Evolutionary conservation across 2,888 invertebrate species (phyloP).

Genomic region (Villa cingulata): DNA sequence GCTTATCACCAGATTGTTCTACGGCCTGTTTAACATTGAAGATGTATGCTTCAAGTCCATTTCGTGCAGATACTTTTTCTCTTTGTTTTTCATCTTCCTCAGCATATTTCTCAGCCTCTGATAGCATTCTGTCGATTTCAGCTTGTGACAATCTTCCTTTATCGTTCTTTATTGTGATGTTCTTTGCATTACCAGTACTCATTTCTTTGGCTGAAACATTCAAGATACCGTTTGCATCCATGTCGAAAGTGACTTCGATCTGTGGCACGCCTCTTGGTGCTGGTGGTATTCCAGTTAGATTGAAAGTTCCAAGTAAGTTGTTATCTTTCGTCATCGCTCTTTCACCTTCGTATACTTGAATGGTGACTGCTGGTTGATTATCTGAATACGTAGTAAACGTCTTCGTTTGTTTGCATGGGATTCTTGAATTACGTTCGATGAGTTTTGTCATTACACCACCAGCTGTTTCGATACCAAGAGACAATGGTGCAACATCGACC

Average conservation of each 20-base stretch:
- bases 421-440: constrained; percentile 55
- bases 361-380: constrained; percentile 62
- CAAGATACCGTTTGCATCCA: constrained; percentile 91
- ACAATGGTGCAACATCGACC: constrained; percentile 54
- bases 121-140: constrained; percentile 67
- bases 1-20: constrained; percentile 48
- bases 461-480: constrained; percentile 64
- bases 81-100: constrained; percentile 60
- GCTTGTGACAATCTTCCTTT: constrained; percentile 66
- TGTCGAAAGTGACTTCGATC: constrained; percentile 68
- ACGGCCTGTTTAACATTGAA: constrained; percentile 56
- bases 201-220: constrained; percentile 68
- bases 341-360: constrained; percentile 65
- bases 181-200: constrained; percentile 52
- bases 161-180: constrained; percentile 72
- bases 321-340: constrained; percentile 88
- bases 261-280: constrained; percentile 77
- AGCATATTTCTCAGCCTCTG: constrained; percentile 58
- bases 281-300: constrained; percentile 91
- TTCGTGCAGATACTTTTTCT: constrained; percentile 52
- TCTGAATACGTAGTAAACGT: constrained; percentile 69
- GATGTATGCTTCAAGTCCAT: constrained; percentile 54
- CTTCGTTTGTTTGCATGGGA: constrained; percentile 58
- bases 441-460: constrained; percentile 71
- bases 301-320: constrained; percentile 88